phyloP scores from a whole-genome alignment of 1,140 invertebrate genomes.

The Brachionus sp. region DNA sequence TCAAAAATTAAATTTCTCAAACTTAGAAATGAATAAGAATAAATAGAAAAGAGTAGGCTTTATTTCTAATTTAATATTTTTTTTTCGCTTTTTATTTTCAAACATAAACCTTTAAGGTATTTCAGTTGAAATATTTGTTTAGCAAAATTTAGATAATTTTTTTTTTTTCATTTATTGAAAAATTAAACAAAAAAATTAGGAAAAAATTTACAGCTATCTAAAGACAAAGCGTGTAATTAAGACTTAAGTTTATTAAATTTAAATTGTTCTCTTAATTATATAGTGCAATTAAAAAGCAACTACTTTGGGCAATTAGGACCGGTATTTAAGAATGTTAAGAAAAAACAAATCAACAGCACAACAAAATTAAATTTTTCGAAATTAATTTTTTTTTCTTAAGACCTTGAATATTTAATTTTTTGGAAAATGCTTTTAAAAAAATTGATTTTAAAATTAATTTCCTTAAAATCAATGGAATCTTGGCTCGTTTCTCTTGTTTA shows the following conservation, averaged over 20 bases:
- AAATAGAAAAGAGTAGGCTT: not conserved
- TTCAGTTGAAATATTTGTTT: not conserved
- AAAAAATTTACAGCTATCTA: not conserved
- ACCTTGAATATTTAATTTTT: not conserved
- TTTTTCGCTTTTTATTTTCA: not conserved
- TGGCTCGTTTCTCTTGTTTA: not conserved
- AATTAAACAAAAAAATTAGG: not conserved
- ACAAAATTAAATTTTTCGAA: not conserved
- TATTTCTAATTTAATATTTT: not conserved
- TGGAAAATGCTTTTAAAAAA: not conserved
- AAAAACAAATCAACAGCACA: too few relatives aligned
- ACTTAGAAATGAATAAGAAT: not conserved
- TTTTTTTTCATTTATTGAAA: not conserved
- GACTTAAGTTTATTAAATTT: not conserved
- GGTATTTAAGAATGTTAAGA: not conserved
- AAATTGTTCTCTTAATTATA: not conserved
- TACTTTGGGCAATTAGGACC: not conserved
- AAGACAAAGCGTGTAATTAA: not conserved
- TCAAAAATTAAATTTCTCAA: not conserved
- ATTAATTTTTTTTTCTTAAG: not conserved
- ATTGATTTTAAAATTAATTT: not conserved
- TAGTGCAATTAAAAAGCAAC: not conserved
- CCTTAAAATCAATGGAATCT: not conserved
- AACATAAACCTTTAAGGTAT: not conserved
- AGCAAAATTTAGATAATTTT: not conserved